Evolutionary conservation across 2,797 vertebrate genomes (phyloP), one percentile per base, ranked within the genome.

Genomic region (Manis pentadactyla): DNA sequence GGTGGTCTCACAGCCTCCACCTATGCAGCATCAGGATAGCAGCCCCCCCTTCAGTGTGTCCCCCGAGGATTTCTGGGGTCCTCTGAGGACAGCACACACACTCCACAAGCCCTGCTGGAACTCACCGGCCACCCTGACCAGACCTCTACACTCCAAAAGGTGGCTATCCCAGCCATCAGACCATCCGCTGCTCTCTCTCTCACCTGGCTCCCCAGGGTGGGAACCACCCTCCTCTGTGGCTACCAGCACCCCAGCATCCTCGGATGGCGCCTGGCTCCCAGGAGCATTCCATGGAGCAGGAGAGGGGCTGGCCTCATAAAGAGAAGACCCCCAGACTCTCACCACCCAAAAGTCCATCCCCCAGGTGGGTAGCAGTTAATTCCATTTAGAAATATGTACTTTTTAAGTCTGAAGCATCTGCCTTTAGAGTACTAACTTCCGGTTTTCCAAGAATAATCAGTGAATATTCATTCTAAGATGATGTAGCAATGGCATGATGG

Each of bases 401-500:
- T 37, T 19, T 14, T 51, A 25, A n/a, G 3, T 87, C 59, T n/a
- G 27, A 87, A 86, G 29, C 42, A 66, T 21, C 31, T 95, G 55
- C 59, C 27, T 79, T 81, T 81, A 27, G 5, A 74, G 61, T 12
- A 42, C n/a, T 51, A 25, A 51, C n/a, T 75, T 74, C 66, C 51
- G 37, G 34, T 21, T 66, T 27, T 25, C 49, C 59, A 57, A 66
- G n/a, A 73, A 51, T 27, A 59, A n/a, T 75, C 39, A 51, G 11
- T 68, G 31, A 64, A 57, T 81, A 87, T 79, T 73, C 66, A 63
- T 31, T 42, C 37, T 39, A n/a, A 87, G 68, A 75, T 51, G 66
- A 59, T 17, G 66, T 42, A n/a, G 68, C 51, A 39, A 37, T n/a
- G 57, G 34, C 9, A n/a, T 59, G 39, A 51, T 63, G 14, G 53